Evolutionary conservation across 2,797 vertebrate species (phyloP), one percentile per base, ranked within the genome.

Genomic region (Pelochelys cantorii): DNA sequence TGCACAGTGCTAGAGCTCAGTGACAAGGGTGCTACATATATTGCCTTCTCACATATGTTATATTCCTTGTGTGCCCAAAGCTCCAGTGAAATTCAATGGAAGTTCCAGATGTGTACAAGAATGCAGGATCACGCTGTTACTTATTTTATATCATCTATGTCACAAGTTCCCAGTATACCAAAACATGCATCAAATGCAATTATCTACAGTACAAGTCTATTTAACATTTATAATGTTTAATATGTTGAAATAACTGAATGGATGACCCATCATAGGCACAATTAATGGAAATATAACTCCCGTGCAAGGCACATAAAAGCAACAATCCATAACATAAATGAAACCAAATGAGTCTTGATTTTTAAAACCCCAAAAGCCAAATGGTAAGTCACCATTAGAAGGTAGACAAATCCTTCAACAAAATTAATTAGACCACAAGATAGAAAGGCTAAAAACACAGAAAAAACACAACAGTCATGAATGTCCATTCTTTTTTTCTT

Each of bases 351-450:
- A 17, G 29, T 83, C 37, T 23, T 23, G 22, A n/a, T 68, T 52
- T 23, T 68, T 17, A n/a, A 23, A 68, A 82, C 22, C 59, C 17
- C 74, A 68, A 95, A 74, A 79, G 81, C 37, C 29, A 86, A 96
- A 85, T 37, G 56, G 11, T 53, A 79, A 48, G 84, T 37, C 34
- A 93, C 65, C 11, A 87, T 7, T 0, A 74, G 74, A 87, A 84
- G n/a, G 86, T 27, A 85, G 56, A 89, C 11, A 95, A 89, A 29
- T 53, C 2, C 59, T 94, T 91, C 88, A 83, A 86, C 80, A 92
- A 60, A 95, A 94, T 93, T 15, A 95, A 94, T 93, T 13, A 23
- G 89, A 89, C 4, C 86, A 4, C 48, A 86, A 83, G 85, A 14
- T 79, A 11, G 54, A 56, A 81, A 88, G 55, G 53, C 42, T 91